Base-by-base conservation (phyloP, 2,113 vertebrate genomes). In the Saguinus imperator region DNA sequence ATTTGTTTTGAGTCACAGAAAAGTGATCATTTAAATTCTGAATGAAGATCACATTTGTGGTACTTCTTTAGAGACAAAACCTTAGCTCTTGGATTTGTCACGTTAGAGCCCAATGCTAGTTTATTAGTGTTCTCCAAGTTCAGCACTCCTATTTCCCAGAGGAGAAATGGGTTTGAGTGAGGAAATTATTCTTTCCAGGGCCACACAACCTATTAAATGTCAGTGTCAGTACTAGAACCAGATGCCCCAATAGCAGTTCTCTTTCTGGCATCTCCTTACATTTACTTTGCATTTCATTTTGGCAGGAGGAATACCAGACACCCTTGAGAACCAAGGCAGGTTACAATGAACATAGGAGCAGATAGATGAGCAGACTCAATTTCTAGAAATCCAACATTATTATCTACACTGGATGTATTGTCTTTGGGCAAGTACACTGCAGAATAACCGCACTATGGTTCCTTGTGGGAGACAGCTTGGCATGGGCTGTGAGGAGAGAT, bases 261-360 rank as follows among this genome's bases (percentile, higher is more conserved):
- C 12, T 43, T 48, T 1, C 1, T 5, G 32, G 64, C 43, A 1
- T 35, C 58, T 66, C 9, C 66, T 79, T n/a, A 3, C 0, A 6
- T 68, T 73, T 52, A 79, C 8, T 64, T 68, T 32, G 48, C 55
- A 20, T 40, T 88, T 83, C 91, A 50, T 23, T 45, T 72, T 55
- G 66, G 92, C 91, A 43, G 91, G 75, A 95, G 77, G 82, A 97
- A 87, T 92, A 50, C 79, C 66, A 57, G 94, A 89, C 96, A 90
- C 50, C 40, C 89, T 94, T 40, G 75, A 91, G 96, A 97, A 93
- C 95, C n/a, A 93, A 96, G 98, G 89, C 89, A 55, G 2, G 57
- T 73, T 55, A 89, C 68, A 87, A 50, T 29, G 84, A 96, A 90
- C 48, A 4, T 48, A 76, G 83, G 73, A 82, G 79, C 55, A 72